phyloP scores from a whole-genome alignment of 1,140 invertebrate species.

The Bombus huntii region DNA sequence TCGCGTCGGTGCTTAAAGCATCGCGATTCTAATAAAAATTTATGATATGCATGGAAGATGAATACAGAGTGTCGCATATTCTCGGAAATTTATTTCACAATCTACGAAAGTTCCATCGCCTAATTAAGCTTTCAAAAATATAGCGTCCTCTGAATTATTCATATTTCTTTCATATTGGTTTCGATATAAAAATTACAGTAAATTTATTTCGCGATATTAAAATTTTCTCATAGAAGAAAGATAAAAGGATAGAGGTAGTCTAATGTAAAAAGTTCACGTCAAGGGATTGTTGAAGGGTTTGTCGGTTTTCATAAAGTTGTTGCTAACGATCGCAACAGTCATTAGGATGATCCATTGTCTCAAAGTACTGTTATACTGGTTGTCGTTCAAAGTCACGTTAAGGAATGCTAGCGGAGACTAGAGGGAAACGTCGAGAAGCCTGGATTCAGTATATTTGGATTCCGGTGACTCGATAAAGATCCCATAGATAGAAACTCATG shows the following conservation, averaged over 20 bases:
- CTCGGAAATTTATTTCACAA: not conserved
- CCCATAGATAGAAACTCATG: not conserved
- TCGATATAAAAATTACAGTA: not conserved
- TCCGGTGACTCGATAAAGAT: conserved; percentile 28
- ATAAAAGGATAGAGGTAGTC: not conserved
- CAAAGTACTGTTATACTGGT: not conserved
- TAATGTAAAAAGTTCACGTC: not conserved
- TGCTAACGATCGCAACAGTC: conserved; percentile 31
- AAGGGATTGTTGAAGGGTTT: not conserved
- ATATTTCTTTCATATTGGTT: not conserved
- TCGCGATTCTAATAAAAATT: not conserved
- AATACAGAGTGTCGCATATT: not conserved
- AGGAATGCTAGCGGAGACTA: not conserved
- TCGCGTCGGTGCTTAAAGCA: too few relatives aligned
- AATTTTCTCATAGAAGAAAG: not conserved
- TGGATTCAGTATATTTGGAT: conserved; percentile 29
- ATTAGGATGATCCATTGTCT: not conserved
- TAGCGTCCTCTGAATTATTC: not conserved
- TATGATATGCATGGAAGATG: not conserved
- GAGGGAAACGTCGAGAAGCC: too few relatives aligned
- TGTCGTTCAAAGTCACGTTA: conserved; percentile 44
- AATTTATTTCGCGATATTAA: not conserved
- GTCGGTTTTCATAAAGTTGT: not conserved
- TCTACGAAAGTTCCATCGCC: not conserved
- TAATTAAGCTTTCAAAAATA: not conserved